These are phyloP conservation scores for Chaenodraco wilsoni DNA, from an alignment of 2,797 vertebrate genomes.

Conservation along the genomic window DNA sequence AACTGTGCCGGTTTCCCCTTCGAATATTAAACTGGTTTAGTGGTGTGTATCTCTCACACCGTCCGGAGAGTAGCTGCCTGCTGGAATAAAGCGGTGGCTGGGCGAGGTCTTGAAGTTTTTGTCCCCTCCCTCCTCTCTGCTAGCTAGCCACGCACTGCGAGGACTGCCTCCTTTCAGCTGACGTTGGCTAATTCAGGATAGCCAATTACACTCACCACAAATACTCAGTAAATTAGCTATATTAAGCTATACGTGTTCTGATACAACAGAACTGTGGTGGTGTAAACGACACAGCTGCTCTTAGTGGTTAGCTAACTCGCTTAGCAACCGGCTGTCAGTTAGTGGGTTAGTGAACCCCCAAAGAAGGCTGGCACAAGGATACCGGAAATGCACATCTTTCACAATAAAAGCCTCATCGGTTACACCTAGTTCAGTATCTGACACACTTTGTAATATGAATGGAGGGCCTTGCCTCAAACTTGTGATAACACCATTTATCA, in stretches of 20 bases:
- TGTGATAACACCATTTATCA: neutral
- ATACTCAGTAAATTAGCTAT: neutral
- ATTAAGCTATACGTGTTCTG: fast-evolving
- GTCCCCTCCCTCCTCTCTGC: slow-evolving; percentile 74
- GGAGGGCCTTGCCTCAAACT: too few species aligned
- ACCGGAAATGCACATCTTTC: slow-evolving; percentile 62
- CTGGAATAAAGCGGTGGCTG: slow-evolving; percentile 63
- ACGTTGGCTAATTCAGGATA: neutral
- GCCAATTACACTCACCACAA: neutral
- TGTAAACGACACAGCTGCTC: neutral
- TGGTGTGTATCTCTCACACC: slow-evolving; percentile 58
- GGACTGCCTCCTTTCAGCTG: slow-evolving; percentile 45
- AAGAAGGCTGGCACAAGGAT: slow-evolving; percentile 12
- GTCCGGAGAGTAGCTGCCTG: slow-evolving; percentile 63
- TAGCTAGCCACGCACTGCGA: slow-evolving; percentile 60
- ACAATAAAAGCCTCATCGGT: slow-evolving; percentile 63
- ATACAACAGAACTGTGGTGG: too few species aligned
- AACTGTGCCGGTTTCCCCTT: slow-evolving; percentile 47
- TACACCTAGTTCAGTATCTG: neutral
- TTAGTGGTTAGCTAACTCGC: slow-evolving; percentile 4
- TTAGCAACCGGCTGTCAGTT: slow-evolving; percentile 48
- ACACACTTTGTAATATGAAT: too few species aligned
- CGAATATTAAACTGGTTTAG: slow-evolving; percentile 2
- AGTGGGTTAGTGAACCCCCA: slow-evolving; percentile 1
- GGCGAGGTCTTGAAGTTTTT: slow-evolving; percentile 78